Conservation (phyloP, 1,140 invertebrate genomes). For the Theocolax elegans region DNA sequence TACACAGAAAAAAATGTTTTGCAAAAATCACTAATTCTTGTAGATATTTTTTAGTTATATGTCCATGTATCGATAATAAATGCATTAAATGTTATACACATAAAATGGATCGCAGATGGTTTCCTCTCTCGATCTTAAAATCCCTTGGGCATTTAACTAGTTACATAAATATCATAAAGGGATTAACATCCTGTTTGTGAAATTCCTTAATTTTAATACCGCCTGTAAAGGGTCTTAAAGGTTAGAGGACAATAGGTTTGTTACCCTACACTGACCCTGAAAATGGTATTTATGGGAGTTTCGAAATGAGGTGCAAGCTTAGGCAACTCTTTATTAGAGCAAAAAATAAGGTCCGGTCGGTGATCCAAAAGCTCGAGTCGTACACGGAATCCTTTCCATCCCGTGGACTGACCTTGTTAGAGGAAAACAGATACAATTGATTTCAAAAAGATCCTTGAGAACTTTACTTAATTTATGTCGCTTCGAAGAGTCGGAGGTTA, state of each 20-base stretch:
- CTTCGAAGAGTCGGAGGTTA: too few species aligned
- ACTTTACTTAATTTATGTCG: neutral
- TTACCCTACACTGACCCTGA: conserved; percentile 14
- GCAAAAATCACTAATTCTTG: too few species aligned
- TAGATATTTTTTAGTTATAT: too few species aligned
- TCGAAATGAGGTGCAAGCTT: neutral
- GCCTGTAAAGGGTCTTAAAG: neutral
- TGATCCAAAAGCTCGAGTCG: neutral
- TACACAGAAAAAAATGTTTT: too few species aligned
- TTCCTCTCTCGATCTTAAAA: too few species aligned
- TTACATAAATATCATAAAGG: too few species aligned
- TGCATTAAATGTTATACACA: too few species aligned
- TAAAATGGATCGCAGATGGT: too few species aligned
- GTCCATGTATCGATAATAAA: too few species aligned
- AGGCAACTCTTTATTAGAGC: neutral
- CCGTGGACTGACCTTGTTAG: neutral
- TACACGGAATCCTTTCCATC: neutral
- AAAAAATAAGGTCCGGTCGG: conserved; percentile 17
- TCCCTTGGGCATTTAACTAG: too few species aligned
- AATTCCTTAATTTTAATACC: conserved; percentile 20
- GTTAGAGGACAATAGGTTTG: conserved; percentile 1
- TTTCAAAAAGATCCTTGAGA: neutral
- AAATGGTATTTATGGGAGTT: conserved; percentile 15
- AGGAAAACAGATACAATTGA: conserved; percentile 8
- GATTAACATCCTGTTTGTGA: neutral